Evolutionary conservation across 2,113 vertebrate genomes (phyloP), one percentile per base, ranked within the genome.

Genomic region (Entomyzon cyanotis): DNA sequence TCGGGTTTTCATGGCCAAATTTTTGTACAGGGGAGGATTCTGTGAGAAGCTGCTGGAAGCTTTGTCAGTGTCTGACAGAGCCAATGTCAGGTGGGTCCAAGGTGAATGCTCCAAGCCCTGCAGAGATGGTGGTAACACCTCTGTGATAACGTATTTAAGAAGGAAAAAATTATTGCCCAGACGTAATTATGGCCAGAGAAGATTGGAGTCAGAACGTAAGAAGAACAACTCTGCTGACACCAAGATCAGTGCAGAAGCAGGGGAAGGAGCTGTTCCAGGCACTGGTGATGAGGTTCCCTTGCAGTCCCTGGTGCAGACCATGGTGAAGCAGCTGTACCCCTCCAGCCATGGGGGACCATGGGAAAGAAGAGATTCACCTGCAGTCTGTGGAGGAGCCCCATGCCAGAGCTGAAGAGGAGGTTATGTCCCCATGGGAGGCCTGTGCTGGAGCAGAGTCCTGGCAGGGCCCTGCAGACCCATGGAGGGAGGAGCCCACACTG

Each of bases 111-210:
- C 44, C 7, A 5, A 67, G 52, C 31, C 37, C 37, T 35, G 35
- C 31, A 68, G 21, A 0, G 0, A 31, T 25, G 31, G 31, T 50
- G 37, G 9, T 15, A 27, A 11, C 37, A 50, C 2, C 8, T 59
- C 53, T 49, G 31, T 18, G 37, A 50, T 21, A 21, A 35, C 7
- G 15, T 14, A 67, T 42, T 85, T 50, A 25, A 42, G 41, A 56
- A 41, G 42, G 11, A 44, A 30, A 44, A 37, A 23, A 35, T n/a
- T 49, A 49, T 24, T 41, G 20, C 0, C 1, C 30, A 67, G 35
- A 20, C 11, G 10, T 42, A 24, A 49, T 64, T 41, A 18, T n/a
- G 20, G 20, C 24, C 35, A 58, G 20, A 50, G 20, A 58, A 35
- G 23, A 39, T 11, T 2, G 35, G 23, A 42, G 19, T 28, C 53